Evolutionary conservation across 2,113 vertebrate genomes (phyloP), one percentile per base, ranked within the genome.

Genomic region (Spilogale gracilis): DNA sequence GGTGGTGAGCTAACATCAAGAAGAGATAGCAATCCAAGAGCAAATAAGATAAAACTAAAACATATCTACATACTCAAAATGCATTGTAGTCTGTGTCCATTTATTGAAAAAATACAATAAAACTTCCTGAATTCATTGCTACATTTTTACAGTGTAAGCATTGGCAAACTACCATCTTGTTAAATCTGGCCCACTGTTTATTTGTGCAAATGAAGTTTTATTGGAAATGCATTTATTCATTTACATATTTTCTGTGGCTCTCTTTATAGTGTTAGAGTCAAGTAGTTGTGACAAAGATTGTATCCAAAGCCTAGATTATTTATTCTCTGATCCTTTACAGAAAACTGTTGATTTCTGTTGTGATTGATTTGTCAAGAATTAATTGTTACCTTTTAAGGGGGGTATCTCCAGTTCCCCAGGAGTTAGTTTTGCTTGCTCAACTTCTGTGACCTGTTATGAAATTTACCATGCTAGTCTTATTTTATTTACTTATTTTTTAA

Each of bases 161-260:
- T 48, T 95, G 58, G 23, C 38, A 83, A 32, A 81, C 58, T 94
- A 56, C 30, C 58, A 38, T 78, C 25, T 74, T 17, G 43, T 52
- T 89, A 89, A 74, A 54, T 92, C 32, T 96, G 30, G 23, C 71
- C 25, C 50, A 65, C 25, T 81, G 38, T 69, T 32, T 48, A 11
- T 82, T 91, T 83, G 87, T 73, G 38, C 43, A 60, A 96, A 63
- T 63, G 45, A 82, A 76, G 25, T 87, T 90, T 94, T 13, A 67
- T 18, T 81, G 38, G n/a, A 93, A 90, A 12, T 50, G 25, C 2
- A 56, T 48, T 60, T 30, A 74, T 96, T 85, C 4, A 63, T 73
- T 63, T 91, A 71, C 18, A 11, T 91, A 76, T n/a, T 86, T 3
- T 48, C 11, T 94, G 0, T 89, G 80, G n/a, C 30, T 91, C 1